A percentile compares a stretch with the other conserved stretches of the same genome.
Conservation (phyloP, 2,888 invertebrate species). For the Aphidius colemani region DNA sequence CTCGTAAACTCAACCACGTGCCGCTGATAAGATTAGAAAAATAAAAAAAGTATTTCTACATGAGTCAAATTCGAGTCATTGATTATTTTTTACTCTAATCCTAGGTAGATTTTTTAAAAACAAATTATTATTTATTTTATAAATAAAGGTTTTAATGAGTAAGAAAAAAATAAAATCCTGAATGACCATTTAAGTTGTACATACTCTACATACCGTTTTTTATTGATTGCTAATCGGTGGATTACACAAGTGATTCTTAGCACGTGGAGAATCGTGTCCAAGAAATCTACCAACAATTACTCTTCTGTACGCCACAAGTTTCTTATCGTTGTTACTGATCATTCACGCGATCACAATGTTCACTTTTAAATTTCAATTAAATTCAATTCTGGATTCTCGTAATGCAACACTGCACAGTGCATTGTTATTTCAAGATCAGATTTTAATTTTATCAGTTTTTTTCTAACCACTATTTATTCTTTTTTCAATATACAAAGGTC, state of each 20-base stretch:
- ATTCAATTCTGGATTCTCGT: constrained; percentile 15
- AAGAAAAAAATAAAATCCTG: constrained; percentile 17
- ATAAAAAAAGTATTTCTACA: too few species aligned
- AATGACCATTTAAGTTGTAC: constrained; percentile 22
- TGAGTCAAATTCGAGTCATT: too few species aligned
- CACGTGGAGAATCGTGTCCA: constrained; percentile 30
- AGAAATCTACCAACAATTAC: constrained; percentile 22
- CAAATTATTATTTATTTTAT: too few species aligned
- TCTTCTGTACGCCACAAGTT: constrained; percentile 19
- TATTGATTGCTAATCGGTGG: constrained; percentile 30
- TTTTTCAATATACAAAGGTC: too few species aligned
- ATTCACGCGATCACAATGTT: constrained; percentile 34
- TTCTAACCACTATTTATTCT: background rate
- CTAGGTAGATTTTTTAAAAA: too few species aligned
- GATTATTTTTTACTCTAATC: too few species aligned
- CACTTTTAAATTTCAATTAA: constrained; percentile 38
- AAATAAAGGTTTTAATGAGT: background rate
- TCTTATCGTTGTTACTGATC: constrained; percentile 31
- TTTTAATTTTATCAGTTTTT: constrained; percentile 7
- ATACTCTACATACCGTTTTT: constrained; percentile 30
- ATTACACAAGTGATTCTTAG: constrained; percentile 30
- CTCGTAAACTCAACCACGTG: too few species aligned
- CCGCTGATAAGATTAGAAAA: too few species aligned
- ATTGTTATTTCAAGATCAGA: constrained; percentile 16
- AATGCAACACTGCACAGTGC: background rate